Evolutionary conservation across 2,888 invertebrate genomes (phyloP).

Genomic region (Xestia sexstrigata): DNA sequence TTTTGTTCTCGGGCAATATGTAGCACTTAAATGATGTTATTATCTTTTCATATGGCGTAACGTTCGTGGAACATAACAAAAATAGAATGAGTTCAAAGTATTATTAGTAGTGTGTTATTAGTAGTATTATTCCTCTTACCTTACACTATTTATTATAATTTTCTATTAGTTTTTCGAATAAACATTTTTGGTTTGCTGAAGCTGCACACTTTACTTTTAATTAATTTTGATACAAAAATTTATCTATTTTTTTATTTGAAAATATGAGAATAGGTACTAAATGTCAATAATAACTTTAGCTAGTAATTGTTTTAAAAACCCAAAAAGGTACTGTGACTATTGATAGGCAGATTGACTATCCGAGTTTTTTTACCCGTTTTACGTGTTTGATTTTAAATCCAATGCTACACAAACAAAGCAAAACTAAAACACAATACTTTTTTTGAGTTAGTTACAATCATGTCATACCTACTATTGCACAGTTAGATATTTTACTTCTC

Average conservation of each 20-base stretch:
- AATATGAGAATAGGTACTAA: no score
- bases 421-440: neutral
- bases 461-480: neutral
- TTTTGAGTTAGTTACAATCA: neutral
- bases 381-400: neutral
- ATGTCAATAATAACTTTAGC: no score
- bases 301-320: no score
- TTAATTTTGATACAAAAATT: no score
- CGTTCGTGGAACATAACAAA: neutral
- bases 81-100: neutral
- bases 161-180: neutral
- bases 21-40: constrained; percentile 12
- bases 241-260: no score
- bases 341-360: neutral
- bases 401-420: neutral
- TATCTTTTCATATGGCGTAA: constrained; percentile 14
- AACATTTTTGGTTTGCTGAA: neutral
- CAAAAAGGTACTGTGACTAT: no score
- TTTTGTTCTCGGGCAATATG: neutral
- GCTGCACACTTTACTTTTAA: neutral
- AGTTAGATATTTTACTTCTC: neutral
- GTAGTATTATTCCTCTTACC: no score
- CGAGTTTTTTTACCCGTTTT: neutral
- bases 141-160: neutral
- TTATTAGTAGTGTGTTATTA: no score